These are phyloP conservation scores for Anthoscopus minutus DNA, from an alignment of 2,113 vertebrate genomes.

Conservation along the genomic window DNA sequence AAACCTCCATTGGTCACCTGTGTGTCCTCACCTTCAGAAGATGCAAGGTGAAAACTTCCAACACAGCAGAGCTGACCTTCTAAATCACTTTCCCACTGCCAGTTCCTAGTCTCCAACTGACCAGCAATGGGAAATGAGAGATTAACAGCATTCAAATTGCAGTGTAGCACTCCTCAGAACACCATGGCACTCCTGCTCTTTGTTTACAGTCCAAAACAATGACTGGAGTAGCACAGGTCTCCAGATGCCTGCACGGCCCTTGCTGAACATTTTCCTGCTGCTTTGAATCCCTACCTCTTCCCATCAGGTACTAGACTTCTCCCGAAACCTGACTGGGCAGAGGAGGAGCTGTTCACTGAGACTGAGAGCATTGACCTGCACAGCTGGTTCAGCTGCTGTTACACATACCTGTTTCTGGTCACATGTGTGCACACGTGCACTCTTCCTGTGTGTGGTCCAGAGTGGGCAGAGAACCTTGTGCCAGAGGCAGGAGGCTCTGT, in stretches of 20 bases:
- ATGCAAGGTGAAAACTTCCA: not conserved
- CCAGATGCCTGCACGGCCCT: fast-evolving
- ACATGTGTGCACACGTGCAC: fast-evolving
- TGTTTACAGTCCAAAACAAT: not conserved
- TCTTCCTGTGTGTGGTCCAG: too few species aligned
- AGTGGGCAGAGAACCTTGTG: not conserved
- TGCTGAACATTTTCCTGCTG: not conserved
- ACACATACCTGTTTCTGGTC: not conserved
- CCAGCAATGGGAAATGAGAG: not conserved
- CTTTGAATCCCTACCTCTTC: not conserved
- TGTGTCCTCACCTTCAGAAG: not conserved
- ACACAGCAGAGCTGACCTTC: not conserved
- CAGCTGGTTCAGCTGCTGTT: not conserved
- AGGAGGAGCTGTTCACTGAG: not conserved
- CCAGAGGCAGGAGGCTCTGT: not conserved
- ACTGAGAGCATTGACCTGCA: not conserved
- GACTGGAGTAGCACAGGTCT: not conserved
- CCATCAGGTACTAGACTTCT: not conserved
- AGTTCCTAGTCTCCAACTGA: not conserved
- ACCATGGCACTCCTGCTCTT: not conserved
- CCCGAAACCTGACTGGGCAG: not conserved
- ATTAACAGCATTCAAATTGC: not conserved
- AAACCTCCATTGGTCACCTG: not conserved
- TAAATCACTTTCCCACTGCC: not conserved
- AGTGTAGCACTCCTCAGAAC: not conserved